Evolutionary conservation across 2,113 vertebrate species (phyloP), one percentile per base, ranked within the genome.

Genomic region (Oxyura jamaicensis): DNA sequence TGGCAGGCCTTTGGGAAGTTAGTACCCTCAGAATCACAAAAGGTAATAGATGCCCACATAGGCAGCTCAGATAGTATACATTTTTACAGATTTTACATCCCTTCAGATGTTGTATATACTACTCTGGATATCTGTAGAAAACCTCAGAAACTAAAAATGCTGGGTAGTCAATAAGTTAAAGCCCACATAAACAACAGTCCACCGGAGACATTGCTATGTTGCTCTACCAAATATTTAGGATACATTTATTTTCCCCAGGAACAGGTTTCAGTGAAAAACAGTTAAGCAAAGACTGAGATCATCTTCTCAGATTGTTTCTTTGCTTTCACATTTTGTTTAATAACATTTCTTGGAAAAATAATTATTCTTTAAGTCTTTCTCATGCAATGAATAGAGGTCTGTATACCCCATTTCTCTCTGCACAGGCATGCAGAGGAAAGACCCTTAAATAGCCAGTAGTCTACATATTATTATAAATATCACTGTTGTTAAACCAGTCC

Each of bases 1-100:
- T 15, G 52, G 4, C 11, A 48, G 16, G 5, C 20, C 25, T 53
- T 12, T 60, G 25, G 22, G 46, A 81, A 91, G 62, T 8, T 59
- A 13, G 8, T 67, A 84, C 1, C 10, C 5, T 2, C 13, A 53
- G 52, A 78, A 58, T 1, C 2, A 1, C 8, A 66, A 88, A 26
- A 0, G 1, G 1, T 60, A 4, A 46, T 44, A 71, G 22, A 10
- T 58, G 17, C 9, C 53, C 6, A 4, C 13, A 46, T 10, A 16
- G 26, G 18, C 29, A 50, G 13, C 21, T 44, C 29, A 48, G 5
- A 48, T 15, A 58, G 1, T 58, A 18, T 17, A 14, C 2, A 6
- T 7, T 28, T 2, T 39, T 41, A 56, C 1, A 60, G 25, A 73
- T 72, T 46, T 76, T 68, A 15, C 22, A n/a, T 46, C 5, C 52